phyloP scores from a whole-genome alignment of 2,113 vertebrate genomes.

The Lycaon pictus region DNA sequence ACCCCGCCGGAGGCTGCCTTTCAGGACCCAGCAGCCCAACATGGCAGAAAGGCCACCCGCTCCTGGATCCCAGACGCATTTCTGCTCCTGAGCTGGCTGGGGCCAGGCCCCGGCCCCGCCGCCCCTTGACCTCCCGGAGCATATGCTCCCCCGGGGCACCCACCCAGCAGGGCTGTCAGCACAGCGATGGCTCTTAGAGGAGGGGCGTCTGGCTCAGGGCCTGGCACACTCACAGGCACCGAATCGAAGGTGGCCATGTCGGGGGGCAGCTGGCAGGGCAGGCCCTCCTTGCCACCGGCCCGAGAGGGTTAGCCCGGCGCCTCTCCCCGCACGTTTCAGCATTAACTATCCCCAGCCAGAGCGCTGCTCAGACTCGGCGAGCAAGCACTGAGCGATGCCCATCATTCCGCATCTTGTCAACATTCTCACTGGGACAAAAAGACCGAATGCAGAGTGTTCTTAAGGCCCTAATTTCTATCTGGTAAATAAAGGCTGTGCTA shows the following conservation, averaged over 20 bases:
- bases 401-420: accelerated
- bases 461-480: background rate
- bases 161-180: background rate
- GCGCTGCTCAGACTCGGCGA: background rate
- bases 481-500: background rate
- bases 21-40: background rate
- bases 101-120: background rate
- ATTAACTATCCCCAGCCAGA: background rate
- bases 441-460: background rate
- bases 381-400: accelerated
- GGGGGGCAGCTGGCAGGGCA: accelerated
- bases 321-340: background rate
- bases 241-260: background rate
- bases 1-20: background rate
- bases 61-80: background rate
- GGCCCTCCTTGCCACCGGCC: accelerated
- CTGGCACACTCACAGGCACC: background rate
- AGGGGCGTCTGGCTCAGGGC: background rate
- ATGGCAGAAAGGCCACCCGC: accelerated
- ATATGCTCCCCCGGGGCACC: background rate
- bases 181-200: accelerated
- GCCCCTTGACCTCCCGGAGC: background rate
- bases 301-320: background rate
- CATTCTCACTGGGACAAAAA: background rate
- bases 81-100: background rate